Evolutionary conservation across 1,140 invertebrate species (phyloP), one percentile per base, ranked within the genome.

Genomic region (Popillia japonica): DNA sequence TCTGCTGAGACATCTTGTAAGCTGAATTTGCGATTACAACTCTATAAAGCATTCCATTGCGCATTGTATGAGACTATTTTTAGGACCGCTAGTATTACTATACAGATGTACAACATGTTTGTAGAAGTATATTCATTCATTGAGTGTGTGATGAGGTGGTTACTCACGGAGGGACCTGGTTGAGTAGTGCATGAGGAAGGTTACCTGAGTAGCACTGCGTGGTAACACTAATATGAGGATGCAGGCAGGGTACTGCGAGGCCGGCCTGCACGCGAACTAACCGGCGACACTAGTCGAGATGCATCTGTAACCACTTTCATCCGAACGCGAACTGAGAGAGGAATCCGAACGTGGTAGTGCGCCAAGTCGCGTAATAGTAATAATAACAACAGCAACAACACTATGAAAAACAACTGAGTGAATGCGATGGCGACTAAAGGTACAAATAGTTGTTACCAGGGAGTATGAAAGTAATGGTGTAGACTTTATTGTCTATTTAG

Each of bases 231-330:
- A 80, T 76, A 27, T 77, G 73, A n/a, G 64, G 75, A 40, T 48
- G 77, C 48, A 48, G 77, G 74, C 77, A 68, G 20, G 40, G 20
- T 55, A 17, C 27, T 34, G 27, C 48, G 11, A 17, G 17, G 48
- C 40, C 72, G 59, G 41, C 72, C 72, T 79, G 75, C 76, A 80
- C 80, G 76, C 80, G 77, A 72, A 78, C 75, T 23, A 72, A 78
- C 79, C 76, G 74, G 48, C 76, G 74, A 17, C 79, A 80, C 79
- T 80, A 77, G 17, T 80, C 79, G 77, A 80, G 79, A 78, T 80
- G 79, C 79, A 80, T 80, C 79, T 78, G 78, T 76, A 77, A 61
- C 78, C 76, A 75, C 22, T 75, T 78, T 79, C 78, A 78, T 78
- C 79, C 44, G 73, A 79, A 72, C 76, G 55, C 76, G 72, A 20